These are phyloP conservation scores for Sebastes taczanowskii DNA, from an alignment of 2,797 vertebrate species.

Conservation along the genomic window DNA sequence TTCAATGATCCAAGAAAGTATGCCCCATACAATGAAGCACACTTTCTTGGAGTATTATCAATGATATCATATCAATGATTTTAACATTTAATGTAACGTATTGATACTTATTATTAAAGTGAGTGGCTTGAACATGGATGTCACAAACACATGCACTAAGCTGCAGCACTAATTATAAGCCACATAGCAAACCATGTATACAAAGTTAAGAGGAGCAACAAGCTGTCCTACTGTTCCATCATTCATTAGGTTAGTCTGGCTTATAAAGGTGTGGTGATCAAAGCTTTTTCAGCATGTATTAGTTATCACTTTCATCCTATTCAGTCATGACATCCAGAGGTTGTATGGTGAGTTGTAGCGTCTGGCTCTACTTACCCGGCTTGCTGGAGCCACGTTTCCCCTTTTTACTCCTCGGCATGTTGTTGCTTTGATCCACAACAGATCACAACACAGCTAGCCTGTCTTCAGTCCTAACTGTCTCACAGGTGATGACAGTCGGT, in stretches of 20 bases:
- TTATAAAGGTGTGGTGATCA: not conserved
- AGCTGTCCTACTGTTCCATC: not conserved
- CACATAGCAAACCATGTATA: not conserved
- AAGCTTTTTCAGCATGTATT: not conserved
- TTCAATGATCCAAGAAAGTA: no score
- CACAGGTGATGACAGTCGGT: not conserved
- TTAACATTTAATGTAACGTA: no score
- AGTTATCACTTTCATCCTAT: accelerated
- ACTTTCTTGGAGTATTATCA: no score
- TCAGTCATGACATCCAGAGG: not conserved
- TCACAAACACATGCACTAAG: not conserved
- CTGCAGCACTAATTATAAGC: not conserved
- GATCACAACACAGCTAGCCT: slow-evolving; percentile 49
- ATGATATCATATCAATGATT: no score
- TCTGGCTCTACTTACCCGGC: slow-evolving; percentile 72
- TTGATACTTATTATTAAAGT: not conserved
- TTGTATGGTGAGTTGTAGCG: not conserved
- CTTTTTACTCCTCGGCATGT: slow-evolving; percentile 84
- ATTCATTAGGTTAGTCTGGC: not conserved
- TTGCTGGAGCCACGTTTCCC: slow-evolving; percentile 83
- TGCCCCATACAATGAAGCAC: no score
- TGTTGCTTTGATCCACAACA: slow-evolving; percentile 16
- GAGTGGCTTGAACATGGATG: no score
- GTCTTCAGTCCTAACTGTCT: not conserved
- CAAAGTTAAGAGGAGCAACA: slow-evolving; percentile 21